Base-by-base conservation (phyloP, 2,797 vertebrate genomes). In the Arrhamphus sclerolepis region DNA sequence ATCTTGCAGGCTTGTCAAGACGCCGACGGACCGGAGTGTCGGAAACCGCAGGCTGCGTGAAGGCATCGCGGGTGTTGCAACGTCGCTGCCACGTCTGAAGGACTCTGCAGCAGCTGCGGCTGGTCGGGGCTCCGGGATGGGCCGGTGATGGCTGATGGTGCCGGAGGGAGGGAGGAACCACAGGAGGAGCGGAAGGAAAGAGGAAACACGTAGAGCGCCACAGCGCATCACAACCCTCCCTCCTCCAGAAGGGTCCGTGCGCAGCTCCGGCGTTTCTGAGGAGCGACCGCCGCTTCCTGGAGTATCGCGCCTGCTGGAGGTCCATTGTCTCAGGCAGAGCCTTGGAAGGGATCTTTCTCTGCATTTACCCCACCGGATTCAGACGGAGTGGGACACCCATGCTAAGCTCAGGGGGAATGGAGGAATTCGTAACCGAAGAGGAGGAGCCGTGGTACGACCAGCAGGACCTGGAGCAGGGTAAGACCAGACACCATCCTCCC, bases 401-500 rank as follows among this genome's bases (percentile, higher is more conserved):
- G 91, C 82, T 95, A 60, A 93, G 88, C 72, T 87, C 94, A 47
- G 93, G 92, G 76, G 92, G 83, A 73, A 97, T 98, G 96, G 95
- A 96, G 72, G 95, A 98, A 82, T 97, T 96, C 66, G 88, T 94
- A 20, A 95, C 93, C 38, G 96, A 96, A 77, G 96, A 97, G 83
- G 96, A 97, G 80, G 96, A 97, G 83, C 94, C 95, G 50, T 98
- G 96, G 96, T 97, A 98, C 85, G 95, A 96, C 81, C 96, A 97
- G 75, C 95, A 95, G 80, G 96, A 98, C 84, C 92, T 98, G 88
- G 95, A 98, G 86, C 95, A 96, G 92, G 96, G 96, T 98, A 92
- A 91, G 89, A 62, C 34, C 1, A 44, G 62, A 22, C 60, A 5
- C n/a, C 70, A 17, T 49, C 62, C 48, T 54, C 56, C 46, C 46